Conservation (phyloP, 2,888 invertebrate genomes). For the Empis stercorea region DNA sequence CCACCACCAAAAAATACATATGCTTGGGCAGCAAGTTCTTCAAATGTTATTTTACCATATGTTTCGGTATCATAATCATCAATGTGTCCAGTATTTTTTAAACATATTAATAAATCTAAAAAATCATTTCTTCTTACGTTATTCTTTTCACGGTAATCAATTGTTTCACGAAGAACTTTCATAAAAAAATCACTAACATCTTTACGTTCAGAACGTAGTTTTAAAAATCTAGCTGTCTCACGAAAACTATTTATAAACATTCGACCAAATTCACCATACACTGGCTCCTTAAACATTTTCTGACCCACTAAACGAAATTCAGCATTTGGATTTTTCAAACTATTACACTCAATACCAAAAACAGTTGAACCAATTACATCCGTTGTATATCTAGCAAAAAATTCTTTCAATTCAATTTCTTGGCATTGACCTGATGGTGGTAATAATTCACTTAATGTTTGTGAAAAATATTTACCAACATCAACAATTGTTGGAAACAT, state of each 20-base stretch:
- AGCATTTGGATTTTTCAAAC: slow-evolving; percentile 29
- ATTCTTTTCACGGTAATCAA: slow-evolving; percentile 29
- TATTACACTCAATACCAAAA: slow-evolving; percentile 37
- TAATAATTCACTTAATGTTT: slow-evolving; percentile 15
- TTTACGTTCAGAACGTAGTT: slow-evolving; percentile 10
- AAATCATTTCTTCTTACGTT: slow-evolving; percentile 37
- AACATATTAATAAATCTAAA: slow-evolving; percentile 37
- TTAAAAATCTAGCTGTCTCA: slow-evolving; percentile 1
- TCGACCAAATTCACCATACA: neutral
- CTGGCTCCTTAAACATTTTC: slow-evolving; percentile 11
- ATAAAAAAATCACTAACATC: slow-evolving; percentile 24
- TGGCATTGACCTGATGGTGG: neutral
- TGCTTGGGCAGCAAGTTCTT: slow-evolving; percentile 41
- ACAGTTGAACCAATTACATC: slow-evolving; percentile 39
- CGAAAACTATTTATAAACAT: slow-evolving; percentile 4
- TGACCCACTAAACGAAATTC: slow-evolving; percentile 25
- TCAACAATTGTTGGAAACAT: slow-evolving; percentile 35
- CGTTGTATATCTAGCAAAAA: slow-evolving; percentile 35
- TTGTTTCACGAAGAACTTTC: slow-evolving; percentile 33
- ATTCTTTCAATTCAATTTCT: slow-evolving; percentile 32
- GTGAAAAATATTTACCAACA: slow-evolving; percentile 23
- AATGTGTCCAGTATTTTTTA: slow-evolving; percentile 22
- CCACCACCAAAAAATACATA: slow-evolving; percentile 43
- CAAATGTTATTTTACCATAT: slow-evolving; percentile 28
- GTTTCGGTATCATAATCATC: neutral